Percentiles rank a stretch among this genome's conserved stretches.
Conservation (phyloP, 2,113 vertebrate species). For the Pardalotus punctatus region DNA sequence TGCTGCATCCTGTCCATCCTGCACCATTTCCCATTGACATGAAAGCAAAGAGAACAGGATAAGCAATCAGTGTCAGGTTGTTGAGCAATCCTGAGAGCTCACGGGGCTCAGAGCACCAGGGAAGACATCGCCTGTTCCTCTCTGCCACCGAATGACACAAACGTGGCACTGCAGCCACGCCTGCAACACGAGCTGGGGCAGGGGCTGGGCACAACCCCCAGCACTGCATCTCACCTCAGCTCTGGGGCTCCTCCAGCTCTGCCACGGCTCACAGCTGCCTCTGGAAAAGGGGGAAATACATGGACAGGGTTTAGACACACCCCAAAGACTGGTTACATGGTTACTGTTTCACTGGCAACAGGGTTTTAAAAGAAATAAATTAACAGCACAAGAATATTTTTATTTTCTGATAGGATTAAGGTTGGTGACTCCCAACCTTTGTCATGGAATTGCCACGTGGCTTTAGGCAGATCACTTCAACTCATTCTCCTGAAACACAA, state of each 20-base stretch:
- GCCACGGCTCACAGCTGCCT: rapidly evolving
- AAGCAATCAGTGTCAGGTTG: constrained; percentile 33
- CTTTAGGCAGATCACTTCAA: neutral
- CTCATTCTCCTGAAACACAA: rapidly evolving
- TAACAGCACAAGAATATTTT: rapidly evolving
- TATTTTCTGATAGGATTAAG: rapidly evolving
- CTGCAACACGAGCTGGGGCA: constrained; percentile 71
- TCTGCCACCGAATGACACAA: constrained; percentile 71
- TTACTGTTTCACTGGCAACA: rapidly evolving
- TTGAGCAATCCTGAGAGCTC: constrained; percentile 23
- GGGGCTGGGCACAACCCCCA: neutral
- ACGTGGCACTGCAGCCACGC: constrained; percentile 42
- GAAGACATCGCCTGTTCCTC: constrained; percentile 30
- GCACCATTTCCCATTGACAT: neutral
- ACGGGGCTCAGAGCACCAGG: neutral
- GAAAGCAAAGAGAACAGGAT: neutral
- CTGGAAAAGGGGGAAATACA: neutral
- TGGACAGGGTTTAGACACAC: rapidly evolving
- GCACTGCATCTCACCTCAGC: neutral
- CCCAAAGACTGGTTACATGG: rapidly evolving
- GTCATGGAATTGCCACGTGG: neutral
- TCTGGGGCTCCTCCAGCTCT: neutral
- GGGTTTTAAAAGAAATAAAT: too few species aligned
- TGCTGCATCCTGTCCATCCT: neutral
- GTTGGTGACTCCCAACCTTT: rapidly evolving